phyloP scores from a whole-genome alignment of 1,140 invertebrate genomes.

The Caenorhabditis inopinata region DNA sequence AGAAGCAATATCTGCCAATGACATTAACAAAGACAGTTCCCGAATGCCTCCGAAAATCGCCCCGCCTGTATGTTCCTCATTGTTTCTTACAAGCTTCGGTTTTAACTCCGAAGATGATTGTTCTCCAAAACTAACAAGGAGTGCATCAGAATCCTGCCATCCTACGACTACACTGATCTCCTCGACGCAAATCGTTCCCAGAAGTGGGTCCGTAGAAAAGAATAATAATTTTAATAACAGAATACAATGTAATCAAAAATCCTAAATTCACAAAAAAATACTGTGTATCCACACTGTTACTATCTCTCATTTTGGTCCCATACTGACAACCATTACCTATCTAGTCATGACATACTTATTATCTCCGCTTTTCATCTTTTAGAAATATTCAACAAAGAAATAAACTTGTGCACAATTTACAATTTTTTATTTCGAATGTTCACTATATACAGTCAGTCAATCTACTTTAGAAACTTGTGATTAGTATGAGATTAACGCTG shows the following conservation, averaged over 20 bases:
- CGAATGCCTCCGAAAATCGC: slow-evolving; percentile 27
- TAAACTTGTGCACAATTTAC: background rate
- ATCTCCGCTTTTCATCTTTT: no score
- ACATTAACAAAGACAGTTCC: background rate
- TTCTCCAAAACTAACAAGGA: background rate
- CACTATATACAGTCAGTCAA: slow-evolving; percentile 20
- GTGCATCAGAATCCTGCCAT: slow-evolving; percentile 2
- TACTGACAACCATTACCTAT: no score
- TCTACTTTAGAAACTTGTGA: background rate
- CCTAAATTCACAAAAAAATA: background rate
- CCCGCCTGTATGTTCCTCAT: slow-evolving; percentile 1
- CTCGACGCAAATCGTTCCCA: background rate
- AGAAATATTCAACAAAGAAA: background rate
- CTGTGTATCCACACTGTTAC: background rate
- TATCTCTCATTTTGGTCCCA: background rate
- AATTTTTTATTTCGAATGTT: background rate
- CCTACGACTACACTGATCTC: background rate
- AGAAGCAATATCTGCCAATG: slow-evolving; percentile 13
- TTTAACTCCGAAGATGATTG: background rate
- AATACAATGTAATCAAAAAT: background rate
- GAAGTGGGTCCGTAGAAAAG: slow-evolving; percentile 2
- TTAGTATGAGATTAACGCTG: background rate
- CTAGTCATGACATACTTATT: background rate
- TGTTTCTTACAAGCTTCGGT: background rate
- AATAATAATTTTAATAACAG: slow-evolving; percentile 17